Conservation (phyloP, 2,797 vertebrate genomes). For the Champsocephalus gunnari region DNA sequence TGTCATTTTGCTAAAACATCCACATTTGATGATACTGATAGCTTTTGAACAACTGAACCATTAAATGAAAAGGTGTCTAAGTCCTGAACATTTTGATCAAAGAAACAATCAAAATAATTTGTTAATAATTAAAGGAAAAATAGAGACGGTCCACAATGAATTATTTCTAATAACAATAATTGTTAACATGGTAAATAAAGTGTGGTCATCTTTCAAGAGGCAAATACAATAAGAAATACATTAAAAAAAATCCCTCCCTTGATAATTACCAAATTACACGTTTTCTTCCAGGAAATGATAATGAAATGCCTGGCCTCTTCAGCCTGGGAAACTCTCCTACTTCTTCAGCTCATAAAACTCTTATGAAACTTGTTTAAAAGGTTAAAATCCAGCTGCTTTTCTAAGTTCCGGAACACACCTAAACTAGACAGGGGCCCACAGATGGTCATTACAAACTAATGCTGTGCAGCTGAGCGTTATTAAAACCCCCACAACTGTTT, state of each 20-base stretch:
- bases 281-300: not conserved
- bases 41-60: not conserved
- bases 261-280: not conserved
- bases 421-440: not conserved
- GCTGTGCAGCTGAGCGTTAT: not conserved
- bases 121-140: not conserved
- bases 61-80: not conserved
- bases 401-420: constrained; percentile 1
- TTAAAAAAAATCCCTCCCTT: too few species aligned
- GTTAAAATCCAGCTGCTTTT: constrained; percentile 21
- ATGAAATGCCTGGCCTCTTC: not conserved
- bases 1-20: not conserved
- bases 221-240: not conserved
- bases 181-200: not conserved
- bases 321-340: not conserved
- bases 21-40: not conserved
- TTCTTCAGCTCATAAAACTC: not conserved
- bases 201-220: not conserved
- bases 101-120: not conserved
- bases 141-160: not conserved
- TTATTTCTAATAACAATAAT: constrained; percentile 6
- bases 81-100: not conserved
- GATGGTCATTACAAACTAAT: not conserved
- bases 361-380: not conserved
- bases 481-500: not conserved